phyloP scores from a whole-genome alignment of 1,140 invertebrate genomes.

The Tyrophagus putrescentiae region DNA sequence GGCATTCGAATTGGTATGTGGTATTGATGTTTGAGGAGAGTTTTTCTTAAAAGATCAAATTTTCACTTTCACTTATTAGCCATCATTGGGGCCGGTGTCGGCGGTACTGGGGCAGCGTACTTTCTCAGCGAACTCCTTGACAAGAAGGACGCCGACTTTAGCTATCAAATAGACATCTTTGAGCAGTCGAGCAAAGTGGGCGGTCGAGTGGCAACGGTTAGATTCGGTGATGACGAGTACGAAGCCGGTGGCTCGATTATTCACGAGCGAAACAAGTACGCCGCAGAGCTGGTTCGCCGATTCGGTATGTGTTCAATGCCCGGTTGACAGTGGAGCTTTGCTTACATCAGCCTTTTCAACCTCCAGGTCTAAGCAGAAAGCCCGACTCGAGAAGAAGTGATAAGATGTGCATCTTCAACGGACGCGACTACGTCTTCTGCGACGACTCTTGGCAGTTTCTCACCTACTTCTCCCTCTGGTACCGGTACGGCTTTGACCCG shows the following conservation, averaged over 20 bases:
- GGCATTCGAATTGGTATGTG: too few relatives aligned
- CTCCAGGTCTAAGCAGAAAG: slow-evolving; percentile 23
- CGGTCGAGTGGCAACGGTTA: slow-evolving; percentile 41
- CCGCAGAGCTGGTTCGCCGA: slow-evolving; percentile 2
- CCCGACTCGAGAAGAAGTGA: slow-evolving; percentile 28
- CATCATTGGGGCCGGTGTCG: slow-evolving; percentile 48
- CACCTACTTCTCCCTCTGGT: slow-evolving; percentile 38
- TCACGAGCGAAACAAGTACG: slow-evolving; percentile 41
- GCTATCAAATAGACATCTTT: slow-evolving; percentile 35
- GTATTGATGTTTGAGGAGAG: too few relatives aligned
- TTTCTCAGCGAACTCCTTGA: slow-evolving; percentile 41
- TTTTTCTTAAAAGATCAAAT: background rate
- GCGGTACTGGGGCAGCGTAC: slow-evolving; percentile 44
- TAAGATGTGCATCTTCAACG: slow-evolving; percentile 37
- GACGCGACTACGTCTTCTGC: slow-evolving; percentile 39
- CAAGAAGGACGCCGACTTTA: slow-evolving; percentile 33
- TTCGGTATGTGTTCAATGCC: slow-evolving; percentile 18
- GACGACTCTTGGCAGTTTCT: slow-evolving; percentile 38
- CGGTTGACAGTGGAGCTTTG: background rate
- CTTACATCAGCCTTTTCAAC: background rate
- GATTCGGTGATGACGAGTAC: slow-evolving; percentile 38
- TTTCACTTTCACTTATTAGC: slow-evolving; percentile 32
- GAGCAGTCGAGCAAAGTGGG: slow-evolving; percentile 41
- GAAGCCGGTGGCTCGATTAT: slow-evolving; percentile 47
- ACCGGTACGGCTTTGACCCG: slow-evolving; percentile 42